A percentile compares a stretch with the other conserved stretches of the same genome.
Evolutionary conservation across 2,888 invertebrate genomes (phyloP).

Genomic region (Caenorhabditis afra): DNA sequence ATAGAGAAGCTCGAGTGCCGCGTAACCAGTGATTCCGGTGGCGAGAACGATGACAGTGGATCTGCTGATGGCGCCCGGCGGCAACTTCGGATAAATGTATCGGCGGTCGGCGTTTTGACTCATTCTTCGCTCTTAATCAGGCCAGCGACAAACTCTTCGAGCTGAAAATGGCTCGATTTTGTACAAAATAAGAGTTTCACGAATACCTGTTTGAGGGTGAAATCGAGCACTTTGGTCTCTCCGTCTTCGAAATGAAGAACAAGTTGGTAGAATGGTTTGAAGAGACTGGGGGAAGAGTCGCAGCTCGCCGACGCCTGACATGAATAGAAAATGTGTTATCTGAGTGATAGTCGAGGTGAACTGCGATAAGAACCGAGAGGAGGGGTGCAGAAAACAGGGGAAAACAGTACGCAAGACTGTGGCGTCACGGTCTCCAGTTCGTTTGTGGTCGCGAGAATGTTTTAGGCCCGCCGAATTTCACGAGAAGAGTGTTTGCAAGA

Average conservation of each 20-base stretch:
- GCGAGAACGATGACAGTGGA: conserved; percentile 62
- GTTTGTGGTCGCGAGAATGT: not conserved
- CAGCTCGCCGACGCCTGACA: conserved; percentile 52
- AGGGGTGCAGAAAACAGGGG: not conserved
- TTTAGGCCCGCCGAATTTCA: conserved; percentile 15
- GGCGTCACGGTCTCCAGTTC: too few relatives aligned
- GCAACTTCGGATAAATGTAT: conserved; percentile 67
- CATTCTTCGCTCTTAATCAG: conserved; percentile 36
- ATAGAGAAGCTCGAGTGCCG: conserved; percentile 64
- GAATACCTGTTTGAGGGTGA: conserved; percentile 63
- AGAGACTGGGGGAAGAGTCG: conserved; percentile 37
- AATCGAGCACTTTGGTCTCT: conserved; percentile 60
- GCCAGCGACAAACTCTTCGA: conserved; percentile 31
- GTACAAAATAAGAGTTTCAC: not conserved
- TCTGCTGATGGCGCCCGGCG: conserved; percentile 67
- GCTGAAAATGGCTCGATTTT: conserved; percentile 18
- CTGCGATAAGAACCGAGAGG: not conserved
- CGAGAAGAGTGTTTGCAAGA: conserved; percentile 14
- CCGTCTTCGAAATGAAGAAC: conserved; percentile 61
- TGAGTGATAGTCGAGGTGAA: conserved; percentile 6
- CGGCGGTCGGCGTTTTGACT: conserved; percentile 37
- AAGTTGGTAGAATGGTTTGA: conserved; percentile 56
- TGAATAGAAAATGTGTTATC: not conserved
- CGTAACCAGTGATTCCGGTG: conserved; percentile 62
- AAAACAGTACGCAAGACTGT: not conserved